phyloP scores from a whole-genome alignment of 1,140 invertebrate species.

The Lithobius niger region DNA sequence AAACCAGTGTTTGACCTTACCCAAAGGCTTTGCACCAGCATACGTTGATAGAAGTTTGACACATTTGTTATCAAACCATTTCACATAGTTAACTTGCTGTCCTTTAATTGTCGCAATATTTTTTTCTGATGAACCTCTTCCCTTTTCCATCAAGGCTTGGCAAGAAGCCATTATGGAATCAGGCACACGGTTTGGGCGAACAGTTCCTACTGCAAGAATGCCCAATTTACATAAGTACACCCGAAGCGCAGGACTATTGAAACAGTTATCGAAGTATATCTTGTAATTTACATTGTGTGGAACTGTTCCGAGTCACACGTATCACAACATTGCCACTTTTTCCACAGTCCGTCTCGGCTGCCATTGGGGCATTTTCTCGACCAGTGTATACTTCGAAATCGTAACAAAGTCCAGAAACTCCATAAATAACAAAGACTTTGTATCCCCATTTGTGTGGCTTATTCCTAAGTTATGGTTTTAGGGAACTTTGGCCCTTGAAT shows the following conservation, averaged over 20 bases:
- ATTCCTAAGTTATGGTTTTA: slow-evolving; percentile 23
- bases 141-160: slow-evolving; percentile 18
- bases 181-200: slow-evolving; percentile 27
- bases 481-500: slow-evolving; percentile 29
- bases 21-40: neutral
- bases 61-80: slow-evolving; percentile 4
- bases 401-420: slow-evolving; percentile 15
- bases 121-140: slow-evolving; percentile 5
- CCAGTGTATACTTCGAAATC: slow-evolving; percentile 21
- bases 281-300: slow-evolving; percentile 15
- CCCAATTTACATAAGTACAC: slow-evolving; percentile 13
- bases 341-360: slow-evolving; percentile 13
- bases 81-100: neutral
- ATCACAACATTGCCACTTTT: slow-evolving; percentile 18
- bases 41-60: neutral
- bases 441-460: slow-evolving; percentile 22
- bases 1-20: neutral
- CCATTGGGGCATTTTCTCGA: slow-evolving; percentile 7
- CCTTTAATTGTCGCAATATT: neutral
- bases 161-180: slow-evolving; percentile 23
- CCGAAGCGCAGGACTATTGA: slow-evolving; percentile 17
- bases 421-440: slow-evolving; percentile 17
- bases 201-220: slow-evolving; percentile 29
- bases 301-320: slow-evolving; percentile 11
- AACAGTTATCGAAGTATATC: slow-evolving; percentile 23